Evolutionary conservation across 2,797 vertebrate genomes (phyloP), one percentile per base, ranked within the genome.

Genomic region (Melanotaenia trifasciata): DNA sequence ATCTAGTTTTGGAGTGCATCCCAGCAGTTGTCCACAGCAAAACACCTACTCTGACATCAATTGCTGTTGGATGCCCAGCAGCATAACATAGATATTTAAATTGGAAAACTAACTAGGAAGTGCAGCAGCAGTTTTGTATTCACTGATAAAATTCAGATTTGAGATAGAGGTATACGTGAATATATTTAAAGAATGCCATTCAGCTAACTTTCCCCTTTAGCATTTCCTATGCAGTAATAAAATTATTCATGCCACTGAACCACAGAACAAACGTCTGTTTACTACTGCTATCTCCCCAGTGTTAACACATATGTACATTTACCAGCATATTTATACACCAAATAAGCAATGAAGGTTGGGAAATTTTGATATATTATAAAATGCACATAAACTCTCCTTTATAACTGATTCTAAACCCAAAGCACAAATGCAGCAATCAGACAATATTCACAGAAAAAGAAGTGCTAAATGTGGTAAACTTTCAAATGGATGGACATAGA

Each of bases 241-340:
- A 64, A 83, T 68, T 43, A 77, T 58, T 83, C 38, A 75, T 63
- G 36, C 22, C 40, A 43, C 33, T 53, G 57, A 67, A 57, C 58
- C 38, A 67, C 72, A 61, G 33, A 74, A 67, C 51, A 83, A 83
- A 81, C 43, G 24, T 74, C 62, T 81, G 73, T 71, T 80, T 84
- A 40, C 8, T 58, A 20, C 63, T 63, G 16, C 43, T 72, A 33
- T 54, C 8, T 45, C 50, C 35, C 36, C 12, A 1, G 28, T 24
- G 66, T 53, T 32, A 81, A 58, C 40, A 65, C 64, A 75, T 77
- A 54, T 51, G 26, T 35, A 36, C 38, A 67, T 74, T 69, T 56
- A 80, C 62, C 10, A 67, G 33, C 62, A 43, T 22, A 47, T 20
- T 11, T 5, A 16, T 18, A 51, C 51, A 57, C 45, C 45, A 70